Percentiles rank a stretch among this genome's conserved stretches.
Evolutionary conservation across 2,113 vertebrate species (phyloP).

Genomic region (Sitta europaea): DNA sequence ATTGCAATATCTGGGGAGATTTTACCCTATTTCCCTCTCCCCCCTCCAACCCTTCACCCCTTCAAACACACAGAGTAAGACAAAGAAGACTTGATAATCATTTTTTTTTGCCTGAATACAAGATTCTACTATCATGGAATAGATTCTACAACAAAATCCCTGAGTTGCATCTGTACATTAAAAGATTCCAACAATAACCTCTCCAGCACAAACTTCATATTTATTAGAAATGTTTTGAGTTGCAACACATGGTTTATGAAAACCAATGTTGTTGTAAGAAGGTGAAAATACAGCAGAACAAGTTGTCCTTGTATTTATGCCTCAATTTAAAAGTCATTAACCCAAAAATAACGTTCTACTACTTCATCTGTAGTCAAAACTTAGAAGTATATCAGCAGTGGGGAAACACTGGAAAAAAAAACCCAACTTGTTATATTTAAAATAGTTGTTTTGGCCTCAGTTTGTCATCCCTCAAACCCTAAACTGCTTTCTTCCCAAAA

Average conservation of each 20-base stretch:
- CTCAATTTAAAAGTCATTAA: neutral
- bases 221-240: conserved; percentile 14
- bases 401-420: neutral
- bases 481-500: neutral
- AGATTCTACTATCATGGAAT: neutral
- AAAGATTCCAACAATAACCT: conserved; percentile 49
- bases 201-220: neutral
- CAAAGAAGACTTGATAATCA: neutral
- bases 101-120: neutral
- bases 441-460: neutral
- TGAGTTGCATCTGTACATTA: neutral
- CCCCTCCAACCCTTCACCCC: neutral
- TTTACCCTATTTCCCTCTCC: neutral
- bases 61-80: neutral
- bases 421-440: neutral
- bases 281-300: conserved; percentile 25
- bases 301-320: neutral
- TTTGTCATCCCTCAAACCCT: neutral
- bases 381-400: neutral
- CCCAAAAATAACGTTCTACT: neutral
- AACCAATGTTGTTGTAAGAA: neutral
- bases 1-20: neutral
- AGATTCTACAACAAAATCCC: conserved; percentile 16
- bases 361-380: neutral
- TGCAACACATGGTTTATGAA: neutral